Percentiles rank a stretch among this genome's conserved stretches.
phyloP scores from a whole-genome alignment of 2,888 invertebrate genomes.

The Rhagonycha fulva region DNA sequence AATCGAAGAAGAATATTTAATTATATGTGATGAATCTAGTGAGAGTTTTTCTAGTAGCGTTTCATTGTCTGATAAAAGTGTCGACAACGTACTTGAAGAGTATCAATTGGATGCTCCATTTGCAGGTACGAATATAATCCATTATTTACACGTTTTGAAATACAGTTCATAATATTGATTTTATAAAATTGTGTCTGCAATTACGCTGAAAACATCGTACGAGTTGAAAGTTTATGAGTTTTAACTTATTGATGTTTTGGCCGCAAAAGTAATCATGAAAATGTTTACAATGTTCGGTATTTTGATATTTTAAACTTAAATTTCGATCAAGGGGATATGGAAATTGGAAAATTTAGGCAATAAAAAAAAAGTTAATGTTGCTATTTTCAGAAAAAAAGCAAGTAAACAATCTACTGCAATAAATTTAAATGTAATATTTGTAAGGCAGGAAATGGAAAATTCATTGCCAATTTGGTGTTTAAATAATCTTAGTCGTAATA shows the following conservation, averaged over 20 bases:
- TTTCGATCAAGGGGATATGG: neutral
- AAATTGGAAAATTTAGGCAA: neutral
- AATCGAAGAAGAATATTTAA: constrained; percentile 63
- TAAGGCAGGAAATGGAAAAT: neutral
- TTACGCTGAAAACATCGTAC: neutral
- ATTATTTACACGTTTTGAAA: neutral
- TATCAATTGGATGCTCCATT: constrained; percentile 85
- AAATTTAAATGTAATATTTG: too few relatives aligned
- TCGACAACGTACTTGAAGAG: constrained; percentile 83
- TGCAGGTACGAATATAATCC: constrained; percentile 67
- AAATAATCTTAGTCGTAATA: too few relatives aligned
- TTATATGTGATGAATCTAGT: constrained; percentile 66
- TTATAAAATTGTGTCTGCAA: neutral
- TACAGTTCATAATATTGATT: neutral
- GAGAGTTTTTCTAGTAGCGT: constrained; percentile 76
- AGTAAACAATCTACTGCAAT: too few relatives aligned
- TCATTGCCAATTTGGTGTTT: neutral
- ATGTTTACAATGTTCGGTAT: neutral
- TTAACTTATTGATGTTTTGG: neutral
- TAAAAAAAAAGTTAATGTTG: too few relatives aligned
- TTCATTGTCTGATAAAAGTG: constrained; percentile 74
- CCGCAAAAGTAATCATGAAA: neutral
- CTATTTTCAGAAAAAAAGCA: too few relatives aligned
- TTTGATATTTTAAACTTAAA: neutral
- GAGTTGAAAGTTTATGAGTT: neutral